Evolutionary conservation across 2,888 invertebrate genomes (phyloP), one percentile per base, ranked within the genome.

Genomic region (Netelia inedita): DNA sequence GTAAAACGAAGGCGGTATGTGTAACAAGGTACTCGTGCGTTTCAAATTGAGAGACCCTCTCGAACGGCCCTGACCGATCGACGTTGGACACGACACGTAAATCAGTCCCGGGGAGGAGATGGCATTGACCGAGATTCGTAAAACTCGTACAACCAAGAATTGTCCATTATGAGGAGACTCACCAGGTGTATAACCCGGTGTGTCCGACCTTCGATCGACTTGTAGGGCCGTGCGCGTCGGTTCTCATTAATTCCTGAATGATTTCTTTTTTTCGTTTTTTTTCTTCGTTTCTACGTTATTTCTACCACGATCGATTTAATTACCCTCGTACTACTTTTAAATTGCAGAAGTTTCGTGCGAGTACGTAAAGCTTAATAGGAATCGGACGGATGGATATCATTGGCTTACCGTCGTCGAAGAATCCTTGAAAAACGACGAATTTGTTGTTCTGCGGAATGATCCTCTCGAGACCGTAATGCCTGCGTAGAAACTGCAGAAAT

Each of bases 381-480:
- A 35, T 35, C 35, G 8, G 35, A 35, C 6, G 35, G 35, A 35
- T 35, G 19, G 19, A 46, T 28, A 8, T 28, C 11, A 28, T 10
- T n/a, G 11, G 76, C 82, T 87, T 88, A 93, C 93, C 93, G 66
- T 93, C 92, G 63, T 92, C 94, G 88, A 98, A 98, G 94, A 98
- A 98, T 72, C 96, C 97, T 87, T 96, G 96, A 93, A 96, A 98
- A 19, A 98, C 96, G 50, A 98, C 98, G 94, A 97, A 98, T 93
- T 98, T 98, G 93, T 98, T 98, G 91, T 97, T 96, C 93, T 98
- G 98, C 59, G 97, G 96, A 87, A 98, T 96, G 19, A 96, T 96
- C 84, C 93, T 92, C 57, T 93, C 91, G 57, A 95, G 92, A 41
- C 95, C 95, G 93, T 98, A 99, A 93, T 98, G 97, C 92, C 98